Conservation (phyloP, 1,140 invertebrate genomes). For the Archivesica marissinica region DNA sequence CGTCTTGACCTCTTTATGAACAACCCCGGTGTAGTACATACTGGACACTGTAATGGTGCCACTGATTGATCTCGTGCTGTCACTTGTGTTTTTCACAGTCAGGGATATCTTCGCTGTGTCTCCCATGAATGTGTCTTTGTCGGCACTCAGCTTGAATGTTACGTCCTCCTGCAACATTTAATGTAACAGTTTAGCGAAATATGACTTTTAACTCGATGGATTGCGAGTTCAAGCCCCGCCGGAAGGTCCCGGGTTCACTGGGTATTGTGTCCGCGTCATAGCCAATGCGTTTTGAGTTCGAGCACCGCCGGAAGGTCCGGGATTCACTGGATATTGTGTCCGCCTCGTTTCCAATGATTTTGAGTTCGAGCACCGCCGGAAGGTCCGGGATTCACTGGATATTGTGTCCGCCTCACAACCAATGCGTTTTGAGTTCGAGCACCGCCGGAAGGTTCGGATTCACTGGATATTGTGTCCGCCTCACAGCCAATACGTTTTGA, state of each 20-base stretch:
- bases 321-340: not conserved
- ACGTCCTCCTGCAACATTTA: conserved; percentile 18
- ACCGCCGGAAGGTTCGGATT: too few relatives aligned
- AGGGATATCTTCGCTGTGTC: not conserved
- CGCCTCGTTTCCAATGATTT: not conserved
- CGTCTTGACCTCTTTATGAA: not conserved
- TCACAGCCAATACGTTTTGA: not conserved
- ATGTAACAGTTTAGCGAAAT: too few relatives aligned
- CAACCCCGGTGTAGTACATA: conserved; percentile 42
- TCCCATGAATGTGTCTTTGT: conserved; percentile 28
- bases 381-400: too few relatives aligned
- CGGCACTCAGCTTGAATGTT: not conserved
- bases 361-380: not conserved
- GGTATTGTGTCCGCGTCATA: not conserved
- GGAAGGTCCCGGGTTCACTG: too few relatives aligned
- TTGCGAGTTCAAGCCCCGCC: too few relatives aligned
- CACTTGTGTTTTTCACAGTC: conserved; percentile 14
- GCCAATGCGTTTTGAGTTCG: not conserved
- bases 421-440: not conserved
- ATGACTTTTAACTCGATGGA: too few relatives aligned
- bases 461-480: too few relatives aligned
- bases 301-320: too few relatives aligned
- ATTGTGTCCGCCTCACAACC: too few relatives aligned
- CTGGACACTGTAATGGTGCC: not conserved
- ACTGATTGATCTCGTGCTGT: not conserved